These are phyloP conservation scores for Trichosurus vulpecula DNA, from an alignment of 2,797 vertebrate species.

Conservation along the genomic window DNA sequence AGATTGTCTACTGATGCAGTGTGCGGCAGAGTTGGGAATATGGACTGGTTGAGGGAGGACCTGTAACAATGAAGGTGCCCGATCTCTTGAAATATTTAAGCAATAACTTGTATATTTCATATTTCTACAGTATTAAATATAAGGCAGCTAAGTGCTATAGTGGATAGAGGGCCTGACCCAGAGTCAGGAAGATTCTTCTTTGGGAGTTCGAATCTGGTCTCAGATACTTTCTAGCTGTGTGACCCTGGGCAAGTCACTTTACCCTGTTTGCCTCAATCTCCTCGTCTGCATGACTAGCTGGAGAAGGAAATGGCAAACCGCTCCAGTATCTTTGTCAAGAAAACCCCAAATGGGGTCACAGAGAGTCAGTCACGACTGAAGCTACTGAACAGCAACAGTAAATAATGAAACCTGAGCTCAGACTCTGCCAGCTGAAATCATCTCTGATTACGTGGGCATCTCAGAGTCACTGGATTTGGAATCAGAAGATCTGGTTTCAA, in stretches of 20 bases:
- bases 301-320: neutral
- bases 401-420: neutral
- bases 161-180: neutral
- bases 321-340: neutral
- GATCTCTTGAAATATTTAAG: neutral
- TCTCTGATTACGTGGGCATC: neutral
- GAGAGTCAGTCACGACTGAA: neutral
- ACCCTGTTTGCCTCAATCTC: neutral
- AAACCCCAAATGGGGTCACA: neutral
- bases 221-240: neutral
- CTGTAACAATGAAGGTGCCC: neutral
- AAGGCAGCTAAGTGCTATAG: neutral
- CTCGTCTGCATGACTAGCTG: neutral
- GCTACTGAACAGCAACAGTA: neutral
- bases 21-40: neutral
- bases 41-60: neutral
- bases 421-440: neutral
- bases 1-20: neutral
- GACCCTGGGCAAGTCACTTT: neutral
- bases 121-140: neutral
- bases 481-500: neutral
- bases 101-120: neutral
- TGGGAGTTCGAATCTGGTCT: neutral
- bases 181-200: neutral
- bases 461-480: neutral